Percentiles rank a stretch among this genome's conserved stretches.
phyloP scores from a whole-genome alignment of 2,113 vertebrate species.

The Ciconia stormi region DNA sequence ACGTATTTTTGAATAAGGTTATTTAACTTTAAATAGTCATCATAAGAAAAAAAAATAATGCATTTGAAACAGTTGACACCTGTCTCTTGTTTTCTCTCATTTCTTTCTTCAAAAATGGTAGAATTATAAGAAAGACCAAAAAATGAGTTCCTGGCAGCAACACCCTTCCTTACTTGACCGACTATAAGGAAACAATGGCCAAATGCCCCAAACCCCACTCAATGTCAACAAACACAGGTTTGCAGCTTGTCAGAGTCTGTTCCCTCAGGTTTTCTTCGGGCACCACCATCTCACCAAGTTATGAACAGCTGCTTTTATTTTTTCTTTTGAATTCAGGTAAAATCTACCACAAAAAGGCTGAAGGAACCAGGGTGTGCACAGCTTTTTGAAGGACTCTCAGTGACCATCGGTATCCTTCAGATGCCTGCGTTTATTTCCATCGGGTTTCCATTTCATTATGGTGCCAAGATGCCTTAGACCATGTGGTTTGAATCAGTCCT shows the following conservation, averaged over 20 bases:
- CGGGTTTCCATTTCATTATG: background rate
- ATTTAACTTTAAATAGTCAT: background rate
- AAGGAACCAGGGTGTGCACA: background rate
- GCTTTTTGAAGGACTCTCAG: background rate
- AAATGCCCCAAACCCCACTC: background rate
- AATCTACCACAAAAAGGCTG: background rate
- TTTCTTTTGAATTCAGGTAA: background rate
- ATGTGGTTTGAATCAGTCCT: background rate
- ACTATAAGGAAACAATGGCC: background rate
- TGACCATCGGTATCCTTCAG: background rate
- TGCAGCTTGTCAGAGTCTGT: background rate
- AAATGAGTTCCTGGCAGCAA: background rate
- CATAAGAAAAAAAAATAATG: background rate
- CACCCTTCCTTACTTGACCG: background rate
- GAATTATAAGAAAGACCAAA: background rate
- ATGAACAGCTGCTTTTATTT: background rate
- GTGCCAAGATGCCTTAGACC: background rate
- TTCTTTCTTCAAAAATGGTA: background rate
- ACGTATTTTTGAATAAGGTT: background rate
- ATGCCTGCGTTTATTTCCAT: background rate
- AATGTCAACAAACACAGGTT: background rate
- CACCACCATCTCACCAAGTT: background rate
- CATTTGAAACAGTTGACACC: background rate
- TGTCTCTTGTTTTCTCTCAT: background rate
- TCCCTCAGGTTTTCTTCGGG: background rate